Conservation (phyloP, 2,797 vertebrate genomes). For the Lithobates sylvaticus region DNA sequence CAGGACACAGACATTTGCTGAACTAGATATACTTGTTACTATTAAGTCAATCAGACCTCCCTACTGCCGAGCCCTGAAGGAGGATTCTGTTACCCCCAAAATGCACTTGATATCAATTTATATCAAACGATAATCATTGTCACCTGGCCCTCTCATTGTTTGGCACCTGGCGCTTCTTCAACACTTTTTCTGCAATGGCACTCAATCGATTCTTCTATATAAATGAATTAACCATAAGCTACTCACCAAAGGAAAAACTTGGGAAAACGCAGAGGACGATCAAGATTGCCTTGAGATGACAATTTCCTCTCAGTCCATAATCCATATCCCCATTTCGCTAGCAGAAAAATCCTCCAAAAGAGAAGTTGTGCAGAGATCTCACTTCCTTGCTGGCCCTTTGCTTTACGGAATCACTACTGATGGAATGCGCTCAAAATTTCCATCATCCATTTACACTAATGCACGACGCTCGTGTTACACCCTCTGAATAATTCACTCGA, state of each 20-base stretch:
- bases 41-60: too few species aligned
- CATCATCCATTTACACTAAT: constrained; percentile 33
- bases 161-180: too few species aligned
- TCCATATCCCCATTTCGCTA: constrained; percentile 67
- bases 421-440: constrained; percentile 39
- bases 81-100: too few species aligned
- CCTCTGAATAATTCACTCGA: constrained; percentile 65
- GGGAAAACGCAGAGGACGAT: constrained; percentile 59
- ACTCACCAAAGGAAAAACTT: constrained; percentile 61
- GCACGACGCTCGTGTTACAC: constrained; percentile 49
- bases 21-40: too few species aligned
- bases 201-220: too few species aligned
- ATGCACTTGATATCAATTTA: too few species aligned
- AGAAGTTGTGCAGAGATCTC: constrained; percentile 4
- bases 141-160: too few species aligned
- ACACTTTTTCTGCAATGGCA: too few species aligned
- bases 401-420: constrained; percentile 40
- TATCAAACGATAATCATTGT: too few species aligned
- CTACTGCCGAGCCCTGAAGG: too few species aligned
- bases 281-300: constrained; percentile 50
- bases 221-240: too few species aligned
- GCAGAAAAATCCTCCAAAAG: not conserved
- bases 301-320: constrained; percentile 64
- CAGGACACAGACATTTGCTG: too few species aligned
- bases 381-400: not conserved